Evolutionary conservation across 2,113 vertebrate species (phyloP).

Genomic region (Thomomys bottae): DNA sequence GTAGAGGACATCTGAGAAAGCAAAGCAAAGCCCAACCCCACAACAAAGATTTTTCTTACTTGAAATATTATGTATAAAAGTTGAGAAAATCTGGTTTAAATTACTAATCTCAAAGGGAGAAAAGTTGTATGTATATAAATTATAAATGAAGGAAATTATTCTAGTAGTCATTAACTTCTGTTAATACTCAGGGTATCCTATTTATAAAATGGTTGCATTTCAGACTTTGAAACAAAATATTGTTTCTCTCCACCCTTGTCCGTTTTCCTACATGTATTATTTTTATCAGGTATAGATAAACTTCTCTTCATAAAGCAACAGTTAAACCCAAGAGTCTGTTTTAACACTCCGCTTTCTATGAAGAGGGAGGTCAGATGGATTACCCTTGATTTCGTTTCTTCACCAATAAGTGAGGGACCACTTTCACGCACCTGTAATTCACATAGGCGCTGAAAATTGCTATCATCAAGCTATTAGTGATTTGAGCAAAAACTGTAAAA

Average conservation of each 20-base stretch:
- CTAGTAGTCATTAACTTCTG: not conserved
- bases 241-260: not conserved
- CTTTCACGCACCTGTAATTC: conserved; percentile 66
- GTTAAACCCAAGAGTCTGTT: conserved; percentile 35
- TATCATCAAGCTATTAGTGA: conserved; percentile 59
- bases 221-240: conserved; percentile 20
- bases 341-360: not conserved
- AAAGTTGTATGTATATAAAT: not conserved
- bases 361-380: conserved; percentile 59
- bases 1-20: not conserved
- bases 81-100: not conserved
- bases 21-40: not conserved
- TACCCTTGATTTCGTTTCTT: conserved; percentile 66
- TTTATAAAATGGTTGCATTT: not conserved
- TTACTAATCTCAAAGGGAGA: not conserved
- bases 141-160: not conserved
- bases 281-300: not conserved
- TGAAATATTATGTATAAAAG: not conserved
- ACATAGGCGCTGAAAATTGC: conserved; percentile 60
- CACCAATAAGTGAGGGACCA: conserved; percentile 59
- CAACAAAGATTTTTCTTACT: not conserved
- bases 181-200: not conserved
- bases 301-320: conserved; percentile 14
- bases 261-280: not conserved
- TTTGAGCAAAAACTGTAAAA: conserved; percentile 65